phyloP scores from a whole-genome alignment of 2,797 vertebrate species.

The Avahi laniger region DNA sequence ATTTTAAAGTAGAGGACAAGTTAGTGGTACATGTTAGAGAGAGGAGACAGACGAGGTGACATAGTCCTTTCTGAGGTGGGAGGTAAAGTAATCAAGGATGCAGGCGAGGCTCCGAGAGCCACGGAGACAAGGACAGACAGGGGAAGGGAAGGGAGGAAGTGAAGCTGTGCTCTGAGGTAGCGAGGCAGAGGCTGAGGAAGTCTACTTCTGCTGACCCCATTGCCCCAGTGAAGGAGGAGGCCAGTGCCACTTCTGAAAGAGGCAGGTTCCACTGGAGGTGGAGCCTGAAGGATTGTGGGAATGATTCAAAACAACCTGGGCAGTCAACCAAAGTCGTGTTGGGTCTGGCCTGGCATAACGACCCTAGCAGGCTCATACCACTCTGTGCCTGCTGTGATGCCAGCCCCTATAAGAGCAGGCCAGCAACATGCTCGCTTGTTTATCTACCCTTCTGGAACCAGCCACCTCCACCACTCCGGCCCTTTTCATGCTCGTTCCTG shows the following conservation, averaged over 20 bases:
- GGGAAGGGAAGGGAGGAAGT: background rate
- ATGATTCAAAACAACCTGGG: background rate
- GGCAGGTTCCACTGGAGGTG: background rate
- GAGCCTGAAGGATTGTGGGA: background rate
- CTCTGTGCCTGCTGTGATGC: background rate
- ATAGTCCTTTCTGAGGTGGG: background rate
- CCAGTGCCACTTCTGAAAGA: background rate
- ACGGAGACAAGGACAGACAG: background rate
- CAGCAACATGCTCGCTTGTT: background rate
- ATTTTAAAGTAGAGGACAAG: background rate
- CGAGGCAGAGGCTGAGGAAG: background rate
- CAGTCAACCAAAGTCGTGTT: background rate
- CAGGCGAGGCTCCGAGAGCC: background rate
- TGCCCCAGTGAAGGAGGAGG: background rate
- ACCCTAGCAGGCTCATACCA: background rate
- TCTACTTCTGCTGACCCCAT: background rate
- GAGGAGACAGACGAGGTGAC: background rate
- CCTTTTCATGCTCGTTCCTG: background rate
- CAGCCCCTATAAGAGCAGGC: background rate
- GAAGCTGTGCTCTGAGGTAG: background rate
- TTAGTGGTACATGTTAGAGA: background rate
- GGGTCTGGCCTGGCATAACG: background rate
- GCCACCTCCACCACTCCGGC: background rate
- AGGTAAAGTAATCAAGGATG: background rate
- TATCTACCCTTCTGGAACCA: background rate